Evolutionary conservation across 2,888 invertebrate species (phyloP), one percentile per base, ranked within the genome.

Genomic region (Noctua fimbriata): DNA sequence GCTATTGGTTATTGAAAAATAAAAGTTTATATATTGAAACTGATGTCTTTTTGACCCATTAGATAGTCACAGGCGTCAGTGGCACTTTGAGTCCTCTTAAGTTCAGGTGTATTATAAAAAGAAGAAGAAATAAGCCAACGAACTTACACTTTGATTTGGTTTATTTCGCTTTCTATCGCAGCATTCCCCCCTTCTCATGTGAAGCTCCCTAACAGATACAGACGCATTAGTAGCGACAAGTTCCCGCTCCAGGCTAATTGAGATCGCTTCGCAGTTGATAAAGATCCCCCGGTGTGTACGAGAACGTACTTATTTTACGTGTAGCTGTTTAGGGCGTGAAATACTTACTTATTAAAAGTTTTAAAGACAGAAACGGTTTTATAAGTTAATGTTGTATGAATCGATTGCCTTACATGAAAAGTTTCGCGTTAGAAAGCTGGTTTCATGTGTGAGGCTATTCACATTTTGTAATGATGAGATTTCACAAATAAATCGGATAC

Each of bases 201-300:
- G 79, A 16, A 84, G n/a, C 28, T 65, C 76, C 81, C 47, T 89
- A 74, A 85, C 78, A 80, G 80, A 81, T 82, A 80, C 76, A 78
- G 82, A 86, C 87, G 81, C 84, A 89, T 89, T 88, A 85, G 82
- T 76, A 88, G 76, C 80, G 89, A 89, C 89, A 89, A 84, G 87
- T 89, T 85, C 78, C 77, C 82, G 85, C 83, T 83, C 71, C 72
- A 47, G 81, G 89, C 89, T 89, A 89, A 89, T 89, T 89, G 88
- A 89, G 90, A 89, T 86, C 87, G 82, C 82, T 84, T 79, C 76
- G 55, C 72, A 71, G 44, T 84, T 84, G 89, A 89, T 89, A 89
- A 89, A 86, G 86, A 87, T 89, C 80, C 79, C 70, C 82, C 77
- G 73, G 73, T 83, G 70, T 60, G 55, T 58, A 76, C 72, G 74